Conservation (phyloP, 2,113 vertebrate species). For the Hyperoodon ampullatus region DNA sequence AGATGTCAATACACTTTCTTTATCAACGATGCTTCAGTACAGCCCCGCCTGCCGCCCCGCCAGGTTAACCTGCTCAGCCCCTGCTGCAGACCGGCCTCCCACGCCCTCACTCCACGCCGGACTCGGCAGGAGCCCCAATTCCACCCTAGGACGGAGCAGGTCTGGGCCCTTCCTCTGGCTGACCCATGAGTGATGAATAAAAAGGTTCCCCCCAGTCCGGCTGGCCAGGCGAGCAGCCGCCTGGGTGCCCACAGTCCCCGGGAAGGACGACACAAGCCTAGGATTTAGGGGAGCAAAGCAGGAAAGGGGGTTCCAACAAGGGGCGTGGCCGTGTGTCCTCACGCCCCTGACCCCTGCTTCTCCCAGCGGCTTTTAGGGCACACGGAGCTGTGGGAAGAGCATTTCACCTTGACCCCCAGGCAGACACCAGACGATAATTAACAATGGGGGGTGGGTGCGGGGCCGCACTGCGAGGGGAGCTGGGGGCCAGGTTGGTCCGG, state of each 20-base stretch:
- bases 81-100: not conserved
- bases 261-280: not conserved
- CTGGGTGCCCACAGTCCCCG: not conserved
- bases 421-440: rapidly evolving
- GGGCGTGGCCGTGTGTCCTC: not conserved
- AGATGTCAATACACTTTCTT: not conserved
- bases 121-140: not conserved
- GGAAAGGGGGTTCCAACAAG: not conserved
- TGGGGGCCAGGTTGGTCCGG: not conserved
- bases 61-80: not conserved
- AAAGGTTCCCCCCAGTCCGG: not conserved
- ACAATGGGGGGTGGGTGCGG: rapidly evolving
- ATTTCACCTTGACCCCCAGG: not conserved
- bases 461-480: not conserved
- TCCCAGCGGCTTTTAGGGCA: not conserved
- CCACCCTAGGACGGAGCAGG: not conserved
- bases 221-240: not conserved
- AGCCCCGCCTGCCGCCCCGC: not conserved
- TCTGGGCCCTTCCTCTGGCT: not conserved
- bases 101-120: not conserved
- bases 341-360: not conserved
- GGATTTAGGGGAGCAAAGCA: not conserved
- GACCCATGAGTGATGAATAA: not conserved
- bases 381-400: not conserved
- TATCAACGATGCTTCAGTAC: not conserved